These are phyloP conservation scores for Odontamblyopus lacepedii DNA, from an alignment of 2,797 vertebrate species.

Conservation along the genomic window DNA sequence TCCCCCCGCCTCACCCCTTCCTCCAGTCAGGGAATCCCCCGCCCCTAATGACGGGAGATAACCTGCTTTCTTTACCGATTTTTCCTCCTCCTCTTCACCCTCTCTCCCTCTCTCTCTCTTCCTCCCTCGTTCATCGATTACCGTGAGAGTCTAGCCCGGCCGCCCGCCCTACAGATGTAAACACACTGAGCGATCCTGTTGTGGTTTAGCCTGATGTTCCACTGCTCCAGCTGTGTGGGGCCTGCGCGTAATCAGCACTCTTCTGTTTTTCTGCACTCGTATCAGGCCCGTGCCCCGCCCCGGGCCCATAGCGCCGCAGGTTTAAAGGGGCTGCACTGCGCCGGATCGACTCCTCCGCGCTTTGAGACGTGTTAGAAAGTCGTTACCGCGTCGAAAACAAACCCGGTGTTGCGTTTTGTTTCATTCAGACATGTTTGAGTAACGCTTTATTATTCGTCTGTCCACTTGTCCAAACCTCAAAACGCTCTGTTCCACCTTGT, in stretches of 20 bases:
- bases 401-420: too few relatives aligned
- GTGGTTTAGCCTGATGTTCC: constrained; percentile 67
- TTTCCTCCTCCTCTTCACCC: constrained; percentile 60
- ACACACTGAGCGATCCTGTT: constrained; percentile 71
- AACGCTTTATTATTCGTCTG: too few relatives aligned
- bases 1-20: constrained; percentile 58
- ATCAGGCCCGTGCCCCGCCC: neutral
- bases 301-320: neutral
- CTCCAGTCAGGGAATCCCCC: constrained; percentile 77
- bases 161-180: constrained; percentile 79
- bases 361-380: too few relatives aligned
- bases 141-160: constrained; percentile 76
- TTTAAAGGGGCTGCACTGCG: neutral
- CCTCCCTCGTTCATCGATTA: constrained; percentile 79
- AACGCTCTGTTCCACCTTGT: too few relatives aligned
- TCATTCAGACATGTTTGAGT: too few relatives aligned
- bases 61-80: constrained; percentile 85
- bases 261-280: neutral
- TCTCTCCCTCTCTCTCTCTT: constrained; percentile 43
- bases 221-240: constrained; percentile 35
- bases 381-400: too few relatives aligned
- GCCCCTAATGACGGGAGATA: constrained; percentile 82
- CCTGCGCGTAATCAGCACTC: constrained; percentile 40
- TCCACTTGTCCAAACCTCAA: too few relatives aligned
- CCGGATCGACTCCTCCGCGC: too few relatives aligned